These are phyloP conservation scores for Leucoptera coffeella DNA, from an alignment of 2,888 invertebrate genomes.

Conservation along the genomic window DNA sequence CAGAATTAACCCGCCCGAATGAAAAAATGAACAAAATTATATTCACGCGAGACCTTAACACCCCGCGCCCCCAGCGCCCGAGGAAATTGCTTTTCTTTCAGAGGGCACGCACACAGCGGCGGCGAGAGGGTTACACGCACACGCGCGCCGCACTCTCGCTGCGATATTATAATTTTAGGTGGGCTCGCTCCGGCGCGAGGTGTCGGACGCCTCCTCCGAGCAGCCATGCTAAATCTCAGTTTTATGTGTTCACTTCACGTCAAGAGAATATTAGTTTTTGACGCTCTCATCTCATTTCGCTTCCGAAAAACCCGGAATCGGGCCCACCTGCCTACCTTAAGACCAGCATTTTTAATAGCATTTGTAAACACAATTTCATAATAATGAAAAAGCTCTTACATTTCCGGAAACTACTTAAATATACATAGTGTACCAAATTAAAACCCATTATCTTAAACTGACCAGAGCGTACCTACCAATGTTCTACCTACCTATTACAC, in stretches of 20 bases:
- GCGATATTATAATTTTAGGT: conserved; percentile 55
- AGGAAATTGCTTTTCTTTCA: conserved; percentile 55
- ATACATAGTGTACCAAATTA: no score
- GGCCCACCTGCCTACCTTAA: no score
- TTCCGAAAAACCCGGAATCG: no score
- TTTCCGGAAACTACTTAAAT: no score
- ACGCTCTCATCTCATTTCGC: conserved; percentile 29
- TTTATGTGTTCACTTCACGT: conserved; percentile 53
- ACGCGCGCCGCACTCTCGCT: conserved; percentile 10
- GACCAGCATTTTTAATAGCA: no score
- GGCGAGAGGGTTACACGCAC: conserved; percentile 44
- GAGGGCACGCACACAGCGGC: conserved; percentile 37
- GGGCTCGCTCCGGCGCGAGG: conserved; percentile 30
- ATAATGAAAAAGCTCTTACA: no score
- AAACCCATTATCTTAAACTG: not conserved
- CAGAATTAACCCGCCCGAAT: conserved; percentile 53
- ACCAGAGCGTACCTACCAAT: not conserved
- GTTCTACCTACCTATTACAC: not conserved
- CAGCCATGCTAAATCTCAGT: conserved; percentile 50
- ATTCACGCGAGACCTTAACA: conserved; percentile 48
- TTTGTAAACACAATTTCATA: no score
- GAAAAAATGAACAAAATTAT: conserved; percentile 55
- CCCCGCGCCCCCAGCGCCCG: conserved; percentile 16
- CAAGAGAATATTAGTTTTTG: conserved; percentile 48
- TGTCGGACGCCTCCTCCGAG: conserved; percentile 48